A percentile compares a stretch with the other conserved stretches of the same genome.
phyloP scores from a whole-genome alignment of 2,113 vertebrate species.

The Stictonetta naevosa region DNA sequence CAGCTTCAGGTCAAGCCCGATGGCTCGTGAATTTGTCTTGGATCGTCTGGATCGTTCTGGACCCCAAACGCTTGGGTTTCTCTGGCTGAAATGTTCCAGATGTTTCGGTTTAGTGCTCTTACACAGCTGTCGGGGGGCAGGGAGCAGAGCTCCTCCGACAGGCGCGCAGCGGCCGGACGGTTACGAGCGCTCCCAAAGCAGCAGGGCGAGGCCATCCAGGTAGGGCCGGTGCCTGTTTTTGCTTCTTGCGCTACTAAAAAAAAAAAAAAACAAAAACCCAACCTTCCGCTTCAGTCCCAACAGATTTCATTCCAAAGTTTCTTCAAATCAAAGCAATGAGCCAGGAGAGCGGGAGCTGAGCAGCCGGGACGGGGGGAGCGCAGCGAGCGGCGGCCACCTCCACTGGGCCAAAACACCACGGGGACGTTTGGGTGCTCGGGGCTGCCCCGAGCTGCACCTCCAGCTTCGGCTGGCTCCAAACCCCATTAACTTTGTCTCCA shows the following conservation, averaged over 20 bases:
- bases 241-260: neutral
- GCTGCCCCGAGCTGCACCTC: neutral
- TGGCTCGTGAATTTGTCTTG: neutral
- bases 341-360: neutral
- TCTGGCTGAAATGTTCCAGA: neutral
- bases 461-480: neutral
- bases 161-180: neutral
- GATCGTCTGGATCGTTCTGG: constrained; percentile 6
- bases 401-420: neutral
- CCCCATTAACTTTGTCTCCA: neutral
- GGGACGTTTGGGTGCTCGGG: neutral
- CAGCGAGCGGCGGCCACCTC: neutral
- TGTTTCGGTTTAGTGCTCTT: neutral
- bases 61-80: constrained; percentile 1
- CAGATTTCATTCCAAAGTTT: neutral
- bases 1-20: neutral
- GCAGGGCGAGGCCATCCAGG: neutral
- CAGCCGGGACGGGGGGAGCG: neutral
- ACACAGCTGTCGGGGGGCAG: neutral
- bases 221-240: neutral
- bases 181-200: neutral
- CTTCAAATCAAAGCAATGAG: neutral
- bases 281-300: neutral
- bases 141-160: neutral
- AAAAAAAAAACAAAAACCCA: too few species aligned